These are phyloP conservation scores for Drosophila emarginata DNA, from an alignment of 2,888 invertebrate species.

Conservation along the genomic window DNA sequence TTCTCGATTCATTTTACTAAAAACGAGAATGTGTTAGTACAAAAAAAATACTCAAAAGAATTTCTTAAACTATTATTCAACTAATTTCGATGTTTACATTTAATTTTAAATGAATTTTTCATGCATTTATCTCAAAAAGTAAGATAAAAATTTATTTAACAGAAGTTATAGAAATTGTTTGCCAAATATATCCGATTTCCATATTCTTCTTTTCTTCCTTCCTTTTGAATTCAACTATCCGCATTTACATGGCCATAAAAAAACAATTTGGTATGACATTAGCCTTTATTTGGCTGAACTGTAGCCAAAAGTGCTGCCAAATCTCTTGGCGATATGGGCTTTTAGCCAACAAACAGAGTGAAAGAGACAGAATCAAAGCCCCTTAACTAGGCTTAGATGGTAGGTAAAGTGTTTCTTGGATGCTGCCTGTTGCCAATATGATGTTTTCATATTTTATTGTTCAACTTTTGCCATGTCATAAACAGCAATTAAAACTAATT, in stretches of 20 bases:
- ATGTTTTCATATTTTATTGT: slow-evolving; percentile 19
- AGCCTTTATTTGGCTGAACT: slow-evolving; percentile 4
- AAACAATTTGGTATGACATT: slow-evolving; percentile 14
- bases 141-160: background rate
- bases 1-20: no score
- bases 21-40: no score
- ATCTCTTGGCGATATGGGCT: slow-evolving; percentile 9
- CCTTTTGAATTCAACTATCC: background rate
- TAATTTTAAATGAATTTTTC: background rate
- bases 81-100: background rate
- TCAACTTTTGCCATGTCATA: slow-evolving; percentile 25
- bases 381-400: slow-evolving; percentile 2
- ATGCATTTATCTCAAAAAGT: background rate
- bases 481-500: slow-evolving; percentile 37
- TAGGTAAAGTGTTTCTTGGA: background rate
- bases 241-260: slow-evolving; percentile 12
- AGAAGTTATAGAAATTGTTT: background rate
- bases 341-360: background rate
- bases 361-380: background rate
- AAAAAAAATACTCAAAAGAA: no score
- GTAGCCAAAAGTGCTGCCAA: slow-evolving; percentile 14
- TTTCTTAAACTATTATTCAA: background rate
- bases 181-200: slow-evolving; percentile 4
- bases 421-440: background rate
- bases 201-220: background rate